Evolutionary conservation across 2,888 invertebrate genomes (phyloP).

Genomic region (Hoplodrina ambigua): DNA sequence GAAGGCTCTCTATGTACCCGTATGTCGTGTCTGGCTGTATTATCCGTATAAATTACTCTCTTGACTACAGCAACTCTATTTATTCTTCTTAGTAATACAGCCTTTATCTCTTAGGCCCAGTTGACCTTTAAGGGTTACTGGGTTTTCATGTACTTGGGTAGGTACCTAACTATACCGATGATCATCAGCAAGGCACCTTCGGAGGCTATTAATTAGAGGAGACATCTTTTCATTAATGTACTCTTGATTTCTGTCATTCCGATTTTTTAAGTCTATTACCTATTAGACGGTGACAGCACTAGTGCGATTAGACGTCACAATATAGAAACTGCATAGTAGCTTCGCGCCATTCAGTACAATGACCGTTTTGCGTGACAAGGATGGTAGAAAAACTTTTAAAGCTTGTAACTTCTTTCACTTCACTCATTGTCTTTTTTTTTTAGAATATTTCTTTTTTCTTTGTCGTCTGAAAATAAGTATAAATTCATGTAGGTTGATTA

Average conservation of each 20-base stretch:
- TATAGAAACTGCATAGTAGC: neutral
- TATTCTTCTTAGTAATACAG: conserved; percentile 45
- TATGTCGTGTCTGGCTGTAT: conserved; percentile 30
- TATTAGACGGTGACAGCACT: neutral
- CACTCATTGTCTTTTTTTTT: neutral
- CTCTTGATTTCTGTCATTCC: conserved; percentile 7
- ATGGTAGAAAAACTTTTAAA: neutral
- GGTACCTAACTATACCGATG: conserved; percentile 24
- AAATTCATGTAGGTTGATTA: no score
- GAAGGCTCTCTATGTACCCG: conserved; percentile 29
- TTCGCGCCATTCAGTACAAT: neutral
- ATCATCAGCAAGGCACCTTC: conserved; percentile 13
- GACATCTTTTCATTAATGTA: conserved; percentile 1
- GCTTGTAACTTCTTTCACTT: no score
- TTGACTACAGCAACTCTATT: conserved; percentile 25
- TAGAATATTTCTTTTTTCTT: no score
- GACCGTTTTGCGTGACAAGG: neutral
- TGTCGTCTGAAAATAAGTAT: no score
- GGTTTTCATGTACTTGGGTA: conserved; percentile 12
- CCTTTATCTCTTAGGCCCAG: conserved; percentile 25
- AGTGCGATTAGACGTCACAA: neutral
- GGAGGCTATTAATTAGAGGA: conserved; percentile 22
- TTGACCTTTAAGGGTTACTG: conserved; percentile 40
- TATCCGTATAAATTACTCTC: conserved; percentile 39
- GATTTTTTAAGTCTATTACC: neutral